Conservation (phyloP, 2,113 vertebrate genomes). For the Labeo rohita region DNA sequence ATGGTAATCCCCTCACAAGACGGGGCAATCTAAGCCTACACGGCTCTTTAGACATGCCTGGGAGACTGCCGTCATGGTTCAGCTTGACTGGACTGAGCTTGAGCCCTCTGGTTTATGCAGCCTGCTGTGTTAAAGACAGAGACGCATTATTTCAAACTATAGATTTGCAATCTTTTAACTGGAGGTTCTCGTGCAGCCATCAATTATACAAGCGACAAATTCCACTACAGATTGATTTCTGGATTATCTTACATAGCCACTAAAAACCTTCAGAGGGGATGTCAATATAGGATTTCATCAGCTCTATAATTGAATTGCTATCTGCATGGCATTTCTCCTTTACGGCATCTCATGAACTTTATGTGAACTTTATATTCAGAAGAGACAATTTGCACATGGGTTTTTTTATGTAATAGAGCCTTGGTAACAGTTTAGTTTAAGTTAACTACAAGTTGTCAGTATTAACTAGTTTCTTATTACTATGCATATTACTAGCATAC, state of each 20-base stretch:
- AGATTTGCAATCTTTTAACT: slow-evolving; percentile 21
- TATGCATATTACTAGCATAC: neutral
- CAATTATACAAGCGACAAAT: slow-evolving; percentile 13
- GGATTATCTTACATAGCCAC: slow-evolving; percentile 19
- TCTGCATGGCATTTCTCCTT: neutral
- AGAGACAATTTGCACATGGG: neutral
- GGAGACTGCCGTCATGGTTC: slow-evolving; percentile 16
- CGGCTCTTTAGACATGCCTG: slow-evolving; percentile 7
- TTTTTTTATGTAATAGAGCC: neutral
- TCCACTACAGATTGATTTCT: slow-evolving; percentile 34
- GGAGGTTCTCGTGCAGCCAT: neutral
- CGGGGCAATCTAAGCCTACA: neutral
- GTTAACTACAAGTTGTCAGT: neutral
- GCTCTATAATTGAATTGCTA: slow-evolving; percentile 20
- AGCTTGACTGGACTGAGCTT: slow-evolving; percentile 6
- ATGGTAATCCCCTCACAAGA: slow-evolving; percentile 35
- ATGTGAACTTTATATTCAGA: neutral
- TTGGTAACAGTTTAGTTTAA: neutral
- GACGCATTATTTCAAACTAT: neutral
- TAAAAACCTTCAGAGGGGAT: slow-evolving; percentile 12
- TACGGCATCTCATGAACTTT: slow-evolving; percentile 7
- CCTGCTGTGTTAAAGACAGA: neutral
- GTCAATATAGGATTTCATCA: slow-evolving; percentile 27
- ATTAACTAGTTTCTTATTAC: neutral
- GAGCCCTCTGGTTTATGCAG: slow-evolving; percentile 13